Conservation (phyloP, 2,888 invertebrate genomes). For the Catocala nupta region DNA sequence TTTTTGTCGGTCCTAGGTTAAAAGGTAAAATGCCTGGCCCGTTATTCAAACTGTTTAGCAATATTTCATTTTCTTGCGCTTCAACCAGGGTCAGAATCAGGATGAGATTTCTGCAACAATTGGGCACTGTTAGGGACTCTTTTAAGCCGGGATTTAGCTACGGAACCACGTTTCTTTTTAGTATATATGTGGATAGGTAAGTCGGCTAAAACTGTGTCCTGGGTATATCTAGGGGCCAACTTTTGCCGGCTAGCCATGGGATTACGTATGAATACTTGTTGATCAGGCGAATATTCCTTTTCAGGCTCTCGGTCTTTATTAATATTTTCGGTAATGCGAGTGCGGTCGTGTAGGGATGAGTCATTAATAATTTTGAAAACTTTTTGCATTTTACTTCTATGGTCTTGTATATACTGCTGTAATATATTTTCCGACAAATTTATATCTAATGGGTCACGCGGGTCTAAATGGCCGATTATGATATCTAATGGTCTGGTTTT, state of each 20-base stretch:
- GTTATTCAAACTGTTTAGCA: neutral
- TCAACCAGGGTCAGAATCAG: no score
- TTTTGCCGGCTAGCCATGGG: no score
- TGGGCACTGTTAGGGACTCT: no score
- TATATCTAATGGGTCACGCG: neutral
- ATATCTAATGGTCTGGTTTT: neutral
- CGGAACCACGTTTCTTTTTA: neutral
- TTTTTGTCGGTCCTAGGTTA: no score
- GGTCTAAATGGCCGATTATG: neutral
- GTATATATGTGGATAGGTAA: no score
- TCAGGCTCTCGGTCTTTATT: neutral
- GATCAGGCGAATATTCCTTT: no score
- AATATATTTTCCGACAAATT: no score
- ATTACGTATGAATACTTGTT: no score
- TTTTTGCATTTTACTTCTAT: neutral
- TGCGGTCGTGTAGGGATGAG: neutral
- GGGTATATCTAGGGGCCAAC: no score
- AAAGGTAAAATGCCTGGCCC: no score
- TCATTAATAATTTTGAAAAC: neutral
- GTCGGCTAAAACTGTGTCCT: no score
- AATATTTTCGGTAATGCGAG: neutral
- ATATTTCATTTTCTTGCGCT: neutral
- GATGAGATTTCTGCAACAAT: no score
- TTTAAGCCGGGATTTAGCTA: neutral
- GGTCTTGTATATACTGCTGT: neutral